Evolutionary conservation across 1,140 invertebrate genomes (phyloP), one percentile per base, ranked within the genome.

Genomic region (Choristoneura fumiferana): DNA sequence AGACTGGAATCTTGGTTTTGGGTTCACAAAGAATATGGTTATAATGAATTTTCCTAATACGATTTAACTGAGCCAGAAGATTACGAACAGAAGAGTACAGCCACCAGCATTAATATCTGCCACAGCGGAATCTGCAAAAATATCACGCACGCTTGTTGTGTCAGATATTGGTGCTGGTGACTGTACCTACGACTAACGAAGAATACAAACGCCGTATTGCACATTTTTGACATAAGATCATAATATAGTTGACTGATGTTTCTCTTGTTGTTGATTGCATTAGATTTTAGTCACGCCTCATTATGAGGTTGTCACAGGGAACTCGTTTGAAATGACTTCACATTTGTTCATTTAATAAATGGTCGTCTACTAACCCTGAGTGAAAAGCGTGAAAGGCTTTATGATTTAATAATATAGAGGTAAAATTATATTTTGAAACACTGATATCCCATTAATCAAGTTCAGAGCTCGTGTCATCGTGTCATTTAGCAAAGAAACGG

Each of bases 371-470:
- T 18, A 17, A 17, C 22, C 12, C 10, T 49, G 18, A 49, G 18
- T 49, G 43, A 49, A 49, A 18, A 18, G 40, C 40, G 22, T 14
- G 37, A 29, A 49, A 49, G 22, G 18, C 43, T 49, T 49, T 49
- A 49, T 22, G 18, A 49, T 49, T 49, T 49, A 49, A 49, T 49
- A 49, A 49, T 22, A 12, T 12, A 18, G 15, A 18, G 18, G 12
- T 29, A 29, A 49, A 8, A 17, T 29, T 18, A 18, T n/a, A 29
- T 49, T 29, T 49, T 49, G 43, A 22, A 29, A 49, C 43, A 33
- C n/a, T 15, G 17, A 49, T 49, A 54, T 13, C 35, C 57, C 79
- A 87, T 87, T 83, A 84, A 84, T 87, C 84, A 83, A 67, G 66
- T 81, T 80, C 81, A 80, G 73, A 71, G n/a, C 76, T 65, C 65